Conservation (phyloP, 2,888 invertebrate species). For the Julus scandinavius region DNA sequence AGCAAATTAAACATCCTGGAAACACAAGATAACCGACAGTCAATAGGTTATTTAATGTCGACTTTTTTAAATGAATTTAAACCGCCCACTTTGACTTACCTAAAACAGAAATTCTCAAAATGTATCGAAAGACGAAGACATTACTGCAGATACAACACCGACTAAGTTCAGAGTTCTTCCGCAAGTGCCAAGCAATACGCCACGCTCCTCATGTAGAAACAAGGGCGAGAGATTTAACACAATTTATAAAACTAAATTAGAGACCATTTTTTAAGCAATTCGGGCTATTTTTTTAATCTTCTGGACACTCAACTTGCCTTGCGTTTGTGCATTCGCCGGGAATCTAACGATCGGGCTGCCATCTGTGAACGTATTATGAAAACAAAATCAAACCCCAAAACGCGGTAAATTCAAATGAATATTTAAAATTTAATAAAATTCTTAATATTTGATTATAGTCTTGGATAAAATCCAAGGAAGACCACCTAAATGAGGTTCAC, state of each 20-base stretch:
- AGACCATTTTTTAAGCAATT: background rate
- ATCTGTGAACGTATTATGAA: background rate
- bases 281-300: background rate
- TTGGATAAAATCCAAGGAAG: no score
- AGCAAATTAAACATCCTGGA: no score
- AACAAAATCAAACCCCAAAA: background rate
- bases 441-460: no score
- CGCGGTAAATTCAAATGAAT: background rate
- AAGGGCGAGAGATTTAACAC: background rate
- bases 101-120: background rate
- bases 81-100: background rate
- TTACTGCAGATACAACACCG: background rate
- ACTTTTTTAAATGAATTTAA: no score
- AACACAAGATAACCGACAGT: no score
- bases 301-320: background rate
- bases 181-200: background rate
- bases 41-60: no score
- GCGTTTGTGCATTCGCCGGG: background rate
- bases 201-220: background rate
- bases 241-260: background rate
- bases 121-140: background rate
- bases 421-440: background rate
- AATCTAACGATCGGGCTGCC: background rate
- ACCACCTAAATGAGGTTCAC: no score
- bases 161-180: background rate